Base-by-base conservation (phyloP, 2,888 invertebrate genomes). In the Stegophylla sp. region DNA sequence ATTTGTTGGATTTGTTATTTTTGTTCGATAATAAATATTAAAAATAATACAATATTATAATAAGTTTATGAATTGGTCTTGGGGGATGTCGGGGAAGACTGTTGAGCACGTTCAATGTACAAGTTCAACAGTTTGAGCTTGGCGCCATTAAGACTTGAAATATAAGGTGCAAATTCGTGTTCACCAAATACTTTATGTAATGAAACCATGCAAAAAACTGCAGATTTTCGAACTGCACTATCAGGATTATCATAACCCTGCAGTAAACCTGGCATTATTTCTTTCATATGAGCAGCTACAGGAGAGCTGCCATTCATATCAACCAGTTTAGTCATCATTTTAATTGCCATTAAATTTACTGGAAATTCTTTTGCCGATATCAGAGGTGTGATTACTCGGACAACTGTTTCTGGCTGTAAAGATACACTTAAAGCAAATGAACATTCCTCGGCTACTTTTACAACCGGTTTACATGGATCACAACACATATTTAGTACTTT, bases 121-220 rank as follows among this genome's bases (percentile, higher is more conserved):
- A 94, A 88, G 85, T 94, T 92, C 83, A 96, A 88, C 82, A 96
- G 89, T 84, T 96, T 93, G 85, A 93, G 90, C 89, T 98, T 98
- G 88, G 96, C 96, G 84, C 95, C 94, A 85, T 93, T 93, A 77
- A 98, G 89, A 64, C 91, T 90, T 61, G 90, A 89, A 82, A 97
- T 90, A 86, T 95, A 94, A 3, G 95, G 94, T 56, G 91, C 89
- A 41, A 93, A 94, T 71, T 83, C 79, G 48, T 82, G 79, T 86
- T 96, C 95, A 0, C 97, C 97, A 12, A 96, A 92, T 59, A 92
- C 92, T 86, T 93, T 91, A 85, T 98, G 95, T 85, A 98, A 91
- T 67, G 96, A 94, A 5, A 98, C 98, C 92, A 98, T 95, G 86
- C 97, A 97, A 88, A 98, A 97, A 23, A 98, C 96, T 15, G 96